These are phyloP conservation scores for Acleris sparsana DNA, from an alignment of 2,888 invertebrate genomes.

Conservation along the genomic window DNA sequence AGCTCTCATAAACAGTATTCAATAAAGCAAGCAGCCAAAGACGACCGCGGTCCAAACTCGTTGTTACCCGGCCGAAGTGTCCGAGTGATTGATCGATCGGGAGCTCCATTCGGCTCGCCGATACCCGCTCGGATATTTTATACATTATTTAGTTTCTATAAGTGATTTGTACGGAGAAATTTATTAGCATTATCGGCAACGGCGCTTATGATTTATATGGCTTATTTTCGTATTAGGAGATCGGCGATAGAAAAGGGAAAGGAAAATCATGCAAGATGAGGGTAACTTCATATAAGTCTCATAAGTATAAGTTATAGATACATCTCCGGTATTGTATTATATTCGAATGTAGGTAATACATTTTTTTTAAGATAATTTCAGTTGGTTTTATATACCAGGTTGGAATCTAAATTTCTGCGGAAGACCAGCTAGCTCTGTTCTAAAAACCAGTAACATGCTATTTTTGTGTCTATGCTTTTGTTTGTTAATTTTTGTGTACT, in stretches of 20 bases:
- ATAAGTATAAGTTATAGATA: neutral
- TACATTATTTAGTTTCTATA: conserved; percentile 52
- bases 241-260: too few species aligned
- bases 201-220: conserved; percentile 9
- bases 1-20: conserved; percentile 24
- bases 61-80: conserved; percentile 59
- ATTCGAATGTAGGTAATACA: too few species aligned
- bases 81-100: conserved; percentile 64
- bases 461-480: too few species aligned
- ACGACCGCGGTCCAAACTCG: conserved; percentile 44
- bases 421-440: too few species aligned
- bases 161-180: conserved; percentile 45
- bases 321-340: too few species aligned
- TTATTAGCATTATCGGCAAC: conserved; percentile 17
- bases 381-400: too few species aligned
- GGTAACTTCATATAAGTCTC: neutral
- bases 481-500: too few species aligned
- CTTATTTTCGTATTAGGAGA: conserved; percentile 7
- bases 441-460: too few species aligned
- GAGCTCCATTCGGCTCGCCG: conserved; percentile 48
- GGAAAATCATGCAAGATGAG: neutral
- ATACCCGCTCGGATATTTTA: conserved; percentile 45
- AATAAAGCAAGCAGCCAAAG: conserved; percentile 47
- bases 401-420: too few species aligned
- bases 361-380: too few species aligned